Percentiles rank a stretch among this genome's conserved stretches.
Conservation (phyloP, 1,140 invertebrate species). For the Sycobia sp. region DNA sequence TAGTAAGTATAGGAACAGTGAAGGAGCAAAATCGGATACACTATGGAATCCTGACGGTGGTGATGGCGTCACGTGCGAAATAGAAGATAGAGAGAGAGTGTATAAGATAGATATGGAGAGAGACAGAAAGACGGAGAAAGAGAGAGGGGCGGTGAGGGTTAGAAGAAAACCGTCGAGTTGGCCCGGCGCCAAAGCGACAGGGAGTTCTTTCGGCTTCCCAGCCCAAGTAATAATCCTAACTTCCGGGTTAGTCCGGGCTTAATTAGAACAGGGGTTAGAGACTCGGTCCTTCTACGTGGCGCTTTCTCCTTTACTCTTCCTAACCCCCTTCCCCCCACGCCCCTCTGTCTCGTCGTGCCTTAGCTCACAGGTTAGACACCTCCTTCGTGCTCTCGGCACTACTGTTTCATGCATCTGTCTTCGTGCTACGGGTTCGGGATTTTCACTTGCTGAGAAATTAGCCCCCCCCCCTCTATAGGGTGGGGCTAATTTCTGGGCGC, state of each 20-base stretch:
- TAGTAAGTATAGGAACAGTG: too few relatives aligned
- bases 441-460: too few relatives aligned
- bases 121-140: neutral
- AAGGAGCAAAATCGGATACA: slow-evolving; percentile 28
- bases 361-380: neutral
- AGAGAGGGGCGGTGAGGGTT: neutral
- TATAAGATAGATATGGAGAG: neutral
- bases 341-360: slow-evolving; percentile 8
- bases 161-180: slow-evolving; percentile 40
- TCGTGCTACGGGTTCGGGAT: too few relatives aligned
- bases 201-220: slow-evolving; percentile 42
- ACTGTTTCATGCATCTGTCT: neutral
- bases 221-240: slow-evolving; percentile 58
- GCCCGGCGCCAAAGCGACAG: slow-evolving; percentile 41
- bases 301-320: slow-evolving; percentile 28
- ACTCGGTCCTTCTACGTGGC: slow-evolving; percentile 31
- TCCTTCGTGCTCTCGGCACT: neutral
- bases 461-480: too few relatives aligned
- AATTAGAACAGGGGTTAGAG: slow-evolving; percentile 56
- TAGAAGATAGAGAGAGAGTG: neutral
- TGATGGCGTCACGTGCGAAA: slow-evolving; percentile 27
- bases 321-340: neutral
- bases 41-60: slow-evolving; percentile 7
- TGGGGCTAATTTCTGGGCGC: too few relatives aligned
- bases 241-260: slow-evolving; percentile 56